phyloP scores from a whole-genome alignment of 2,113 vertebrate species.

The Alexandromys fortis region DNA sequence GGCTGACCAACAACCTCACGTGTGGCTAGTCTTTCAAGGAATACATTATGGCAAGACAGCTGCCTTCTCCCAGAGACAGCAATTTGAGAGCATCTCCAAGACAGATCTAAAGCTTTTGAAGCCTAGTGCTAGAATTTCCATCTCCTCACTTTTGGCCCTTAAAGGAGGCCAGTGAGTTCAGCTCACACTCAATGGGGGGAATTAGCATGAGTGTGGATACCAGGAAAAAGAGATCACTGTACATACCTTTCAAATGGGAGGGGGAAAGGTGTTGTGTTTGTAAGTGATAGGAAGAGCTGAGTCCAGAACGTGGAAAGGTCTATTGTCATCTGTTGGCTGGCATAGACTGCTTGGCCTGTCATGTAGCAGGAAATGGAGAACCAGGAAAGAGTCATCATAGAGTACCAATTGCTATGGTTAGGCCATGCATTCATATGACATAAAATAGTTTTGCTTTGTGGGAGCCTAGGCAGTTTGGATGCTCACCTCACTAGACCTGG shows the following conservation, averaged over 20 bases:
- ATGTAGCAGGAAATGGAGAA: neutral
- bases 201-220: neutral
- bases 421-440: neutral
- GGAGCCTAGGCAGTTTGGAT: no score
- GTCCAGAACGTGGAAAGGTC: neutral
- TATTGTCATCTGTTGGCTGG: neutral
- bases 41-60: neutral
- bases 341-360: neutral
- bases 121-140: neutral
- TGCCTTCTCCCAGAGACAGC: neutral
- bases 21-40: neutral
- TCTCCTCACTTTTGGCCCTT: neutral
- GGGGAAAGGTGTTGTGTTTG: neutral
- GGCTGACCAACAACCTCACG: neutral
- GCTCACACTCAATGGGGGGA: neutral
- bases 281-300: neutral
- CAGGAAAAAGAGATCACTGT: neutral
- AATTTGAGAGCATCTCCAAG: neutral
- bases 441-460: constrained; percentile 21
- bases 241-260: neutral
- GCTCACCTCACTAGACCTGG: no score
- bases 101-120: neutral
- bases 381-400: neutral
- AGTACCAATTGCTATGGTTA: neutral
- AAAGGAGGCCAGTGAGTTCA: neutral